Evolutionary conservation across 2,113 vertebrate species (phyloP).

Genomic region (Hassar affinis): DNA sequence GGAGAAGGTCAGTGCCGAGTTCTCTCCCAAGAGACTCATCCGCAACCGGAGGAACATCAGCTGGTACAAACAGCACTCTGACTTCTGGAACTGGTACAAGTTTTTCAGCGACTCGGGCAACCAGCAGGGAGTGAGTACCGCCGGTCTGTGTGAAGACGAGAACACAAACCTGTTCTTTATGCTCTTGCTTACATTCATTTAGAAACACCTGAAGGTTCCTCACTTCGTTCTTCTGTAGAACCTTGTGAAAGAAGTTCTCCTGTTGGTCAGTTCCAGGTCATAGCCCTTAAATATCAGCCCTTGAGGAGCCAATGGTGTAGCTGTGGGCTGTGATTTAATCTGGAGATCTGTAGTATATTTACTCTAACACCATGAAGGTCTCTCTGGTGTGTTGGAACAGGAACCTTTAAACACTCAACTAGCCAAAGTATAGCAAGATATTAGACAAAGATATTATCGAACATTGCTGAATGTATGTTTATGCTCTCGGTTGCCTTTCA

Average conservation of each 20-base stretch:
- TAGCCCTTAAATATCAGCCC: no score
- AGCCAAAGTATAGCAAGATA: conserved; percentile 2
- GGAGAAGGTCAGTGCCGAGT: conserved; percentile 46
- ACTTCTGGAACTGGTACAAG: conserved; percentile 81
- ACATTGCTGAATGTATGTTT: background rate
- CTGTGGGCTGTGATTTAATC: background rate
- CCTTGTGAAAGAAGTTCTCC: background rate
- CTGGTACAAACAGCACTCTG: conserved; percentile 77
- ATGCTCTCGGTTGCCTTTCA: conserved; percentile 38
- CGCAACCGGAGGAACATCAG: conserved; percentile 77
- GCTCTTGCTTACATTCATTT: background rate
- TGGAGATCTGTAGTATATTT: background rate
- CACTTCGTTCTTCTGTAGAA: background rate
- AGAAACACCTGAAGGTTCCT: background rate
- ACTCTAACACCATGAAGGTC: background rate
- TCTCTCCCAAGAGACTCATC: conserved; percentile 59
- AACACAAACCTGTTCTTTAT: background rate
- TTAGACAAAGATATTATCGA: background rate
- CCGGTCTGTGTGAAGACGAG: background rate
- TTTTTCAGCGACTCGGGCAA: conserved; percentile 75
- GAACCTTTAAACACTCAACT: background rate
- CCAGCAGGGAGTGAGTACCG: conserved; percentile 72
- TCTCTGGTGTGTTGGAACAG: background rate
- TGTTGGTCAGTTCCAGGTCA: background rate
- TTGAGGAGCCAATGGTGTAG: background rate